Conservation (phyloP, 1,140 invertebrate species). For the Sitodiplosis mosellana region DNA sequence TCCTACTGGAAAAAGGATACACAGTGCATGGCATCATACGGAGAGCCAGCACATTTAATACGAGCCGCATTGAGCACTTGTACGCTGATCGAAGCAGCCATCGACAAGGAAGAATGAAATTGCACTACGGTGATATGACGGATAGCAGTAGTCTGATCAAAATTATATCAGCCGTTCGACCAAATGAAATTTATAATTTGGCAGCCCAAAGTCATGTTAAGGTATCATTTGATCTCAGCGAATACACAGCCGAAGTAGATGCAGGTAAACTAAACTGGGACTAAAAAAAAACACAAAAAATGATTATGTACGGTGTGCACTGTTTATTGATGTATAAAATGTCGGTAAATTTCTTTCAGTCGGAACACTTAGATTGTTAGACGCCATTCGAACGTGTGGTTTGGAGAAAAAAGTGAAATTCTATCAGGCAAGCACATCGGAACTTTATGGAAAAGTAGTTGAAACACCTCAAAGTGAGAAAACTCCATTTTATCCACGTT, state of each 20-base stretch:
- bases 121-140: slow-evolving; percentile 99
- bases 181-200: slow-evolving; percentile 94
- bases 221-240: slow-evolving; percentile 90
- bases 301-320: too few species aligned
- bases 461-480: slow-evolving; percentile 95
- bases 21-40: slow-evolving; percentile 92
- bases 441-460: slow-evolving; percentile 93
- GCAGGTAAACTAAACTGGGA: too few species aligned
- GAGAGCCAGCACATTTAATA: slow-evolving; percentile 92
- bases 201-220: slow-evolving; percentile 99
- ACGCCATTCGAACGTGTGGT: slow-evolving; percentile 86
- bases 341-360: too few species aligned
- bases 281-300: too few species aligned
- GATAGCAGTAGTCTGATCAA: slow-evolving; percentile 95
- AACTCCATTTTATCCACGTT: slow-evolving; percentile 96
- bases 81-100: slow-evolving; percentile 79
- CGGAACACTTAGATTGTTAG: slow-evolving; percentile 86
- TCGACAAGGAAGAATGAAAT: slow-evolving; percentile 66
- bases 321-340: too few species aligned
- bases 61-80: slow-evolving; percentile 84
- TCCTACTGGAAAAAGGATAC: slow-evolving; percentile 87
- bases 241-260: slow-evolving; percentile 98
- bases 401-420: slow-evolving; percentile 74
- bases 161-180: slow-evolving; percentile 72
- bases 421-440: slow-evolving; percentile 97